Evolutionary conservation across 2,113 vertebrate genomes (phyloP), one percentile per base, ranked within the genome.

Genomic region (Megalops atlanticus): DNA sequence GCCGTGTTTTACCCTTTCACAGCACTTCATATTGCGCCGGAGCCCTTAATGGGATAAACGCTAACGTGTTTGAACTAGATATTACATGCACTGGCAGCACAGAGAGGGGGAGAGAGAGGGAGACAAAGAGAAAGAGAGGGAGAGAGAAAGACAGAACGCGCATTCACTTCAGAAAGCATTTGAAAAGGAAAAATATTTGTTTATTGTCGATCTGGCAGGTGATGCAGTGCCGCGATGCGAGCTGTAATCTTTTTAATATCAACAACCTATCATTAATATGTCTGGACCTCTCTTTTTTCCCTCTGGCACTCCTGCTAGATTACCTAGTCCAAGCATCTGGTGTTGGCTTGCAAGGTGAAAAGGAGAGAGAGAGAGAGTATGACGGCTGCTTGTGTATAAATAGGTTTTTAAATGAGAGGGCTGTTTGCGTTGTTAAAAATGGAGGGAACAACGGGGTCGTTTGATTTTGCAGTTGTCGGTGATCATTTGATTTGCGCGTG

Each of bases 1-100:
- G 75, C 80, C 58, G 35, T 64, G 80, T 81, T 82, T 69, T 84
- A 81, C 80, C 75, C 45, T 64, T 86, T 82, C 83, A 81, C 18
- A 74, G 11, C 72, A 74, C 38, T 74, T 43, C 70, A 38, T n/a
- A 74, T 31, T 27, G 58, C 72, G 21, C n/a, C 72, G n/a, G 24
- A 1, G 72, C 72, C 41, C 39, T 43, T 74, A 43, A 74, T 74
- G 3, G 40, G 72, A 74, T 74, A 74, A 74, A 74, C 16, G n/a
- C 39, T 73, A 39, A 24, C 40, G 24, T 18, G 40, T 74, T 41
- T 74, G n/a, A 74, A 16, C 41, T 38, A 41, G 72, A 41, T 74
- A 41, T 74, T 74, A 74, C 40, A 74, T 74, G n/a, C n/a, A 27
- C 40, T 74, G 36, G 16, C 40, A 74, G 38, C 16, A 41, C 33